Evolutionary conservation across 2,113 vertebrate genomes (phyloP), one percentile per base, ranked within the genome.

Genomic region (Neodontobutis hainanensis): DNA sequence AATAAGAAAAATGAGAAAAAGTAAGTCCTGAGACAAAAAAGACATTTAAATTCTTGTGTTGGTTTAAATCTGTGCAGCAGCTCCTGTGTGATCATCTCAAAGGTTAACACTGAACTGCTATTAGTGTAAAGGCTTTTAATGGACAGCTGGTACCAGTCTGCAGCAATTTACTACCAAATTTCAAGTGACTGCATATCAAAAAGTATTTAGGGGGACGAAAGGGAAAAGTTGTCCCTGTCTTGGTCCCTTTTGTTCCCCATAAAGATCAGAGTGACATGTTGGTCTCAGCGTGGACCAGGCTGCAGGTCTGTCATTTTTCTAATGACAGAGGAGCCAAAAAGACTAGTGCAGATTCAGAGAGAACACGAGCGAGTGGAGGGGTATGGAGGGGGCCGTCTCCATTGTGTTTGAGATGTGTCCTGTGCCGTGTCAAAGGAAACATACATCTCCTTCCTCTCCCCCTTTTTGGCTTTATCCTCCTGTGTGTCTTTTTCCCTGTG

Each of bases 11-110:
- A 92, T n/a, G 46, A 73, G 61, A 60, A 46, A 71, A 75, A 65
- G 44, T 45, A 45, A 12, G 34, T 57, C 9, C 11, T 53, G 11
- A 14, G 15, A 16, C n/a, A 9, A 8, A 15, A 5, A n/a, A 5
- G 35, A 27, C 19, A 27, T 27, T 27, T 27, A 1, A 15, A 43
- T 6, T n/a, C 38, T 14, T 49, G 11, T 52, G 32, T 34, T 46
- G 14, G 58, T 57, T 60, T 32, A 80, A 86, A 91, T 90, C 93
- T 88, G 89, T 88, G 92, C 91, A 88, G 91, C 93, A 95, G 91
- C 82, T 94, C 94, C 91, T 87, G 90, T 85, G 84, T 90, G 80
- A 87, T 90, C 80, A 90, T 89, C 85, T 87, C 74, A 70, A 92
- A 92, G 88, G 91, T 93, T 90, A 91, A 82, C 77, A 52, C 35